These are phyloP conservation scores for Lepus americanus DNA, from an alignment of 2,113 vertebrate species.

Conservation along the genomic window DNA sequence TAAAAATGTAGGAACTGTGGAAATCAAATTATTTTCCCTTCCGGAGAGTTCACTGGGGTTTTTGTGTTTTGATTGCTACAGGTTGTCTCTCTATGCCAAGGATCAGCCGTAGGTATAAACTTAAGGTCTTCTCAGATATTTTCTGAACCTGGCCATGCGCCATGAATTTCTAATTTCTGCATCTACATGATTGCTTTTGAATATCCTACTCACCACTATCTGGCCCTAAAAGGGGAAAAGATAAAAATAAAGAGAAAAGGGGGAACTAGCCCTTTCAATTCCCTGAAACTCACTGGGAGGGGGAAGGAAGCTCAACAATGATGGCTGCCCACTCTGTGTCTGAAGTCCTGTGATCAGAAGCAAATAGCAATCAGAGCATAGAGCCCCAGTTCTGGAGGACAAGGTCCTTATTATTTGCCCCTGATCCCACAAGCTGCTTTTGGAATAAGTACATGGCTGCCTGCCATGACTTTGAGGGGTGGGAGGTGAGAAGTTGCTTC, in stretches of 20 bases:
- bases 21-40: neutral
- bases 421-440: too few relatives aligned
- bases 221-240: neutral
- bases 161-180: neutral
- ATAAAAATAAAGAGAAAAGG: neutral
- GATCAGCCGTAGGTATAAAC: neutral
- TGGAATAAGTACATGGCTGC: neutral
- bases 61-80: neutral
- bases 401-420: neutral
- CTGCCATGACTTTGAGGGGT: fast-evolving
- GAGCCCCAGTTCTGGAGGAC: neutral
- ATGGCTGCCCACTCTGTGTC: neutral
- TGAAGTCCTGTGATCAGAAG: neutral
- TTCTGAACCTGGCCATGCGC: neutral
- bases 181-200: neutral
- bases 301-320: too few relatives aligned
- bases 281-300: neutral
- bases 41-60: neutral
- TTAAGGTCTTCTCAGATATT: neutral
- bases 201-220: neutral
- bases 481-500: neutral
- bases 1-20: neutral
- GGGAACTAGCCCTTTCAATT: neutral
- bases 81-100: neutral
- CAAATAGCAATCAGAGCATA: neutral